phyloP scores from a whole-genome alignment of 2,797 vertebrate species.

The Sphenopsis melanotis region DNA sequence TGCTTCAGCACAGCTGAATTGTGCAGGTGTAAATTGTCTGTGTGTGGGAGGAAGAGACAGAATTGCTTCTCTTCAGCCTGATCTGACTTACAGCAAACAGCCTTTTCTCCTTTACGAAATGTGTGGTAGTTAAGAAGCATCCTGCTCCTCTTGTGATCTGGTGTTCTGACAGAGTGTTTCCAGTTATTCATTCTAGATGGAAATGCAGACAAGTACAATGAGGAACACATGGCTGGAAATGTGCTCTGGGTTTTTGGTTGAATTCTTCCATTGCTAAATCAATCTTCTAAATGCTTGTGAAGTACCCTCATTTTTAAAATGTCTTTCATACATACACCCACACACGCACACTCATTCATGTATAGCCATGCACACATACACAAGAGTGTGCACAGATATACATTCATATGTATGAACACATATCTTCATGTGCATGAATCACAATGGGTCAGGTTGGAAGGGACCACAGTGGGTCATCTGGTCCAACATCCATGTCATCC shows the following conservation, averaged over 20 bases:
- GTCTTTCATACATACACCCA: neutral
- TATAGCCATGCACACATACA: neutral
- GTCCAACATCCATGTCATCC: neutral
- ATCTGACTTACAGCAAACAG: conserved; percentile 60
- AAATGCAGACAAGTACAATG: conserved; percentile 56
- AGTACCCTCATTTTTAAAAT: neutral
- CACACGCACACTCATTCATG: neutral
- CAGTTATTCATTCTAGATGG: conserved; percentile 57
- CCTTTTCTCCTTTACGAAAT: conserved; percentile 40
- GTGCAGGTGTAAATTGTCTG: conserved; percentile 59
- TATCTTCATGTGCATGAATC: neutral
- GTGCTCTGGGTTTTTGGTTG: conserved; percentile 36
- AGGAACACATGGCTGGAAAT: conserved; percentile 54
- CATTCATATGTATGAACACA: too few relatives aligned
- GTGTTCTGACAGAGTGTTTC: conserved; percentile 56
- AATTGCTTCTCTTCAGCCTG: conserved; percentile 56
- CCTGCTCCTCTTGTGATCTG: conserved; percentile 56
- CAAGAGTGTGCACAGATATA: neutral
- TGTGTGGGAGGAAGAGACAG: conserved; percentile 48
- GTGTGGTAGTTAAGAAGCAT: conserved; percentile 53
- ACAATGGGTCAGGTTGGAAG: neutral
- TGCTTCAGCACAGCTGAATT: conserved; percentile 50
- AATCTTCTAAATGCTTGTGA: neutral
- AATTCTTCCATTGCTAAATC: conserved; percentile 36
- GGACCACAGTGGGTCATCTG: neutral